phyloP scores from a whole-genome alignment of 2,888 invertebrate genomes.

The Griposia aprilina region DNA sequence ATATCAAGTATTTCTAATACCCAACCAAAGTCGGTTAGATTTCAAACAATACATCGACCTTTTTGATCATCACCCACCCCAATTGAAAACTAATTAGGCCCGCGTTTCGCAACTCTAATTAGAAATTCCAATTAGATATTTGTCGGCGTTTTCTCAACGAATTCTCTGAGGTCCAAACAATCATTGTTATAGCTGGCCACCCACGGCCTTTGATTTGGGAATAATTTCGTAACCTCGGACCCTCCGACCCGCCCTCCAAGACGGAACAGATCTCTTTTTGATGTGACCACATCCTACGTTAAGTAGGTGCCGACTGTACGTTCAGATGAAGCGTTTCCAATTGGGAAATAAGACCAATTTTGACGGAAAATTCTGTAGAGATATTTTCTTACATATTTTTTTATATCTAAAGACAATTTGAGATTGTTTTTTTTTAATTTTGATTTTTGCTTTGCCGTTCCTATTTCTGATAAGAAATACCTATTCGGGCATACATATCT shows the following conservation, averaged over 20 bases:
- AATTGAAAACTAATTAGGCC: slow-evolving; percentile 85
- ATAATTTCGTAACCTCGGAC: slow-evolving; percentile 79
- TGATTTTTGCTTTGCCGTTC: background rate
- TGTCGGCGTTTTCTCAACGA: slow-evolving; percentile 79
- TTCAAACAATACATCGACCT: slow-evolving; percentile 67
- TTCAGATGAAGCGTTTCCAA: slow-evolving; percentile 51
- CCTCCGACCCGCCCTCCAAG: slow-evolving; percentile 61
- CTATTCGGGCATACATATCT: background rate
- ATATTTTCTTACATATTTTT: background rate
- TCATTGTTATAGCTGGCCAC: slow-evolving; percentile 86
- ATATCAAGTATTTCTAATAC: slow-evolving; percentile 58
- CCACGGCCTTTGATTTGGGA: slow-evolving; percentile 76
- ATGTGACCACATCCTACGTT: slow-evolving; percentile 86
- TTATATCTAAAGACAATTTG: background rate
- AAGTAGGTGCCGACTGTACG: slow-evolving; percentile 54
- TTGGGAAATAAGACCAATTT: background rate
- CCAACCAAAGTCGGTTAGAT: slow-evolving; percentile 55
- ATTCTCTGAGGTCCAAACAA: slow-evolving; percentile 85
- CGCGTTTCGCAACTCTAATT: slow-evolving; percentile 83
- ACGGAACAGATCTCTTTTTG: slow-evolving; percentile 85
- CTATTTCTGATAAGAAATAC: background rate
- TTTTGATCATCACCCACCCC: slow-evolving; percentile 73
- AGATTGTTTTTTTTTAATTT: background rate
- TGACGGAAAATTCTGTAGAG: background rate
- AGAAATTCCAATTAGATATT: slow-evolving; percentile 90